Percentiles rank a stretch among this genome's conserved stretches.
phyloP scores from a whole-genome alignment of 2,113 vertebrate genomes.

The Tachysurus fulvidraco region DNA sequence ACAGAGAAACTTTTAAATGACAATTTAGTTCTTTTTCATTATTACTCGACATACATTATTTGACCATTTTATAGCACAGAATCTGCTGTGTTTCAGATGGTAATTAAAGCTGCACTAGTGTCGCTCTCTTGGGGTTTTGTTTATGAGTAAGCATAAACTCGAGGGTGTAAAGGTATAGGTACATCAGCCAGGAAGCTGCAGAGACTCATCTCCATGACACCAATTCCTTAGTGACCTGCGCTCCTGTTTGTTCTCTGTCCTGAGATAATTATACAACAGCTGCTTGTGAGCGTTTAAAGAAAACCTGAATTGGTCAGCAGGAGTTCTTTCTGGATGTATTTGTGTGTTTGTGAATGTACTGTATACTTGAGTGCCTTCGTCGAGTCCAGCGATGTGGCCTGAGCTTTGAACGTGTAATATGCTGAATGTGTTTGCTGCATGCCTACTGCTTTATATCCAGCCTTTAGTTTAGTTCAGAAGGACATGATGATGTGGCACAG shows the following conservation, averaged over 20 bases:
- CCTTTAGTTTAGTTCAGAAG: conserved; percentile 57
- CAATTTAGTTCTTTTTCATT: neutral
- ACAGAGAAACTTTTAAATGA: neutral
- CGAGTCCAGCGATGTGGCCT: conserved; percentile 22
- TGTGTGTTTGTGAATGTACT: neutral
- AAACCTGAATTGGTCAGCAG: conserved; percentile 22
- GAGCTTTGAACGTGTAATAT: conserved; percentile 32
- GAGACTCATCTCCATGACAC: conserved; percentile 40
- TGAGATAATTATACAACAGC: conserved; percentile 49
- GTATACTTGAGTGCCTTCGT: conserved; percentile 6
- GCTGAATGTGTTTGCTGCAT: conserved; percentile 45
- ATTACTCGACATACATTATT: neutral
- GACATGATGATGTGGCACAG: conserved; percentile 50
- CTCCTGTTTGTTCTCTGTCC: neutral
- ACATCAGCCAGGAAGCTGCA: conserved; percentile 29
- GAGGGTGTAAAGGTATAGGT: conserved; percentile 20
- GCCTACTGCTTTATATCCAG: conserved; percentile 57
- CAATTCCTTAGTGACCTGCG: conserved; percentile 30
- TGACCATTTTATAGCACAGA: neutral
- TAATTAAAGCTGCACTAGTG: conserved; percentile 40
- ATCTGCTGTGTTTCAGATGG: conserved; percentile 1
- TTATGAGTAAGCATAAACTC: conserved; percentile 29
- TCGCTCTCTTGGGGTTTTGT: conserved; percentile 4
- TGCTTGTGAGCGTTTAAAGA: conserved; percentile 28
- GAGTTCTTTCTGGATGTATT: conserved; percentile 5